These are phyloP conservation scores for Chinchilla lanigera DNA, from an alignment of 2,113 vertebrate genomes.

Conservation along the genomic window DNA sequence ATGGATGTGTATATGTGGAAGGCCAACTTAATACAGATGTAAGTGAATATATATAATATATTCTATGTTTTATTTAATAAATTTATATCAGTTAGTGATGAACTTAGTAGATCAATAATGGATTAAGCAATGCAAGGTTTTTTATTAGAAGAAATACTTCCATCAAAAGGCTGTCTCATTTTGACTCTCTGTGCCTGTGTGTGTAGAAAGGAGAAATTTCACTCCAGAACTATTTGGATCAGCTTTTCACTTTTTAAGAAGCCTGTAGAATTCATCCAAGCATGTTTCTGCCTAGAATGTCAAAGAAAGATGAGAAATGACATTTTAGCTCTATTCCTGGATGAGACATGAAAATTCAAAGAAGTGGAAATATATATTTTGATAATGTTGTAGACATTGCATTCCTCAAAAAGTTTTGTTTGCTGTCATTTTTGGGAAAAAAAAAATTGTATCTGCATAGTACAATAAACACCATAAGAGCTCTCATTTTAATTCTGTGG, in stretches of 20 bases:
- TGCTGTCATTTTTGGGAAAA: background rate
- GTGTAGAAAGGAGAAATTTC: background rate
- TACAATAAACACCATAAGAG: background rate
- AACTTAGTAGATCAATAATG: background rate
- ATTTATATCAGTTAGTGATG: background rate
- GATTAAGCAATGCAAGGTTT: background rate
- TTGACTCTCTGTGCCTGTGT: background rate
- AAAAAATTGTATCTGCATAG: background rate
- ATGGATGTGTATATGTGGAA: background rate
- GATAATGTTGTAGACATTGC: background rate
- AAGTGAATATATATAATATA: background rate
- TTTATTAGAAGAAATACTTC: background rate
- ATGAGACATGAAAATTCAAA: constrained; percentile 39
- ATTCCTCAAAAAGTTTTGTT: background rate
- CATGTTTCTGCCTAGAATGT: background rate
- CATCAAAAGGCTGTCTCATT: background rate
- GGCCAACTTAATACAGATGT: too few species aligned
- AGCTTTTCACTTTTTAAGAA: constrained; percentile 9
- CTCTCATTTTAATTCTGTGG: background rate
- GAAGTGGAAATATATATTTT: background rate
- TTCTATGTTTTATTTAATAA: background rate
- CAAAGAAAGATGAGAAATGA: constrained; percentile 46
- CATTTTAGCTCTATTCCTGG: constrained; percentile 28
- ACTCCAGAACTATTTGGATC: constrained; percentile 18
- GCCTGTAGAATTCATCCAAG: background rate